Conservation (phyloP, 1,140 invertebrate genomes). For the Protaetia brevitarsis region DNA sequence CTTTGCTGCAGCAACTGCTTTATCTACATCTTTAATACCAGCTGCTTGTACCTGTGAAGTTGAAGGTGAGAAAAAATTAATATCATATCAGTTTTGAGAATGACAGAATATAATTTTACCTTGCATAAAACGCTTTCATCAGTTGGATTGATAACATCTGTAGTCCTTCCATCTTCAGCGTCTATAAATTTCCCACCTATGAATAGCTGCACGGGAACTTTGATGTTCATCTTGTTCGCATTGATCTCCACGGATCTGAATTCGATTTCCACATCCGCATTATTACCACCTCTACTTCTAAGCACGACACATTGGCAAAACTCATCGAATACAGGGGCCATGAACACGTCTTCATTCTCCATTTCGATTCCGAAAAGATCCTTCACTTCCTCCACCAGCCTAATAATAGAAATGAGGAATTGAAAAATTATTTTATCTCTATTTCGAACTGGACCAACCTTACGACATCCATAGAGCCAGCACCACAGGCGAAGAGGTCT, state of each 20-base stretch:
- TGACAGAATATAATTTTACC: conserved; percentile 46
- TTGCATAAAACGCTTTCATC: conserved; percentile 79
- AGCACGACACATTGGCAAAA: conserved; percentile 68
- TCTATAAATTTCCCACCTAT: conserved; percentile 90
- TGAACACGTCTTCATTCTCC: conserved; percentile 89
- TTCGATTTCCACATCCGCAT: conserved; percentile 50
- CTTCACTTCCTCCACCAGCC: conserved; percentile 90
- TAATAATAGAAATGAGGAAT: conserved; percentile 35
- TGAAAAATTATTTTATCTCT: neutral
- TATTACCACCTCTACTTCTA: conserved; percentile 54
- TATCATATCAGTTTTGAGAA: neutral
- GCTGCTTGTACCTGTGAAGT: conserved; percentile 66
- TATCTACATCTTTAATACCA: conserved; percentile 77
- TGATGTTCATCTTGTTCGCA: conserved; percentile 80
- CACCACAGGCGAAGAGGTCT: conserved; percentile 90
- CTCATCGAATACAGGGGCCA: conserved; percentile 85
- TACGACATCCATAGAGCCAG: conserved; percentile 95
- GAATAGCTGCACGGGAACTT: conserved; percentile 85
- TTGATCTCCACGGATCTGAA: conserved; percentile 73
- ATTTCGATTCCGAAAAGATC: conserved; percentile 73
- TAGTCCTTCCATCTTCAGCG: conserved; percentile 61
- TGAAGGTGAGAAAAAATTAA: neutral
- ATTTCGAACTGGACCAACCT: too few species aligned
- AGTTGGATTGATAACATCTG: conserved; percentile 78
- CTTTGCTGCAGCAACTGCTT: conserved; percentile 81